Conservation (phyloP, 1,140 invertebrate species). For the Wiebesia pumilae region DNA sequence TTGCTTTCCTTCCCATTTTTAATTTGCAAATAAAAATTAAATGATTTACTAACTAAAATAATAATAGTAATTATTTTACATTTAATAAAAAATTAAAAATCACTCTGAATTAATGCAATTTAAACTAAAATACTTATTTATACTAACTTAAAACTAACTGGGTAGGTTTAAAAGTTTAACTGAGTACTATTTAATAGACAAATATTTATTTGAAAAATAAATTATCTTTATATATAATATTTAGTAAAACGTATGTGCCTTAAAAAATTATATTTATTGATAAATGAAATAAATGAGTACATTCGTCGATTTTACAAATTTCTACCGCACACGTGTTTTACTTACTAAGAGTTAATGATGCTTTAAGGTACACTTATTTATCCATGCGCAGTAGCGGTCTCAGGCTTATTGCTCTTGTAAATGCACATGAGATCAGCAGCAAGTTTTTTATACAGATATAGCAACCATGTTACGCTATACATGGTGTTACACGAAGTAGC, state of each 20-base stretch:
- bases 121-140: not conserved
- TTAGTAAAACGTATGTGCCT: not conserved
- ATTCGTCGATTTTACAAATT: not conserved
- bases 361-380: too few relatives aligned
- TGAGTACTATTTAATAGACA: not conserved
- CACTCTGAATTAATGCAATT: not conserved
- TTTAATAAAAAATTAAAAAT: conserved; percentile 14
- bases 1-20: conserved; percentile 90
- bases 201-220: conserved; percentile 19
- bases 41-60: not conserved
- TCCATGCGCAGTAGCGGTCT: too few relatives aligned
- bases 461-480: too few relatives aligned
- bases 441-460: too few relatives aligned
- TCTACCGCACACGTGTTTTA: not conserved
- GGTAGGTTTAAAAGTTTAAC: not conserved
- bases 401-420: too few relatives aligned
- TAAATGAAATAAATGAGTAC: not conserved
- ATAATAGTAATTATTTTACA: conserved; percentile 7
- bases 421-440: too few relatives aligned
- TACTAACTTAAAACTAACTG: conserved; percentile 32
- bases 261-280: not conserved
- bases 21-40: conserved; percentile 25
- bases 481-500: too few relatives aligned
- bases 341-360: too few relatives aligned
- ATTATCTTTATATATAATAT: not conserved